Percentiles rank a stretch among this genome's conserved stretches.
Evolutionary conservation across 2,888 invertebrate genomes (phyloP).

Genomic region (Nineta flava): DNA sequence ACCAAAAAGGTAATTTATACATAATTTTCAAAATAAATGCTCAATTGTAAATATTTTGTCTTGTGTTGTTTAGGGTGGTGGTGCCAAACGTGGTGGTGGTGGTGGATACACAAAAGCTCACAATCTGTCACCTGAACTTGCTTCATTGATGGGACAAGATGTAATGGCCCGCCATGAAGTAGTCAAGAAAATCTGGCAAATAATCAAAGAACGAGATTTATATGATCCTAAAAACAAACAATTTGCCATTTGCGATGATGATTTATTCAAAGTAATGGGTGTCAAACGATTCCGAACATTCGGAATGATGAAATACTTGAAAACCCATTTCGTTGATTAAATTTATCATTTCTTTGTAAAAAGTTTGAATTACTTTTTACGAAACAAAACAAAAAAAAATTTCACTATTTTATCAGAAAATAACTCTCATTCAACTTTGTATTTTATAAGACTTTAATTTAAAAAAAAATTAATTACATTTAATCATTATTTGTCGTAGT

Average conservation of each 20-base stretch:
- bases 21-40: slow-evolving; percentile 1
- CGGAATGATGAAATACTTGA: slow-evolving; percentile 94
- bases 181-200: slow-evolving; percentile 78
- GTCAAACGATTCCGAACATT: slow-evolving; percentile 86
- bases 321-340: slow-evolving; percentile 68
- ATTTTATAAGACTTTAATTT: neutral
- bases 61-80: slow-evolving; percentile 15
- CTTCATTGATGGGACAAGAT: slow-evolving; percentile 69
- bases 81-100: slow-evolving; percentile 36
- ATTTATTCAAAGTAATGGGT: slow-evolving; percentile 76
- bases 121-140: slow-evolving; percentile 69
- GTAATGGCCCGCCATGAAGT: slow-evolving; percentile 79
- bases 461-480: slow-evolving; percentile 1
- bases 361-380: slow-evolving; percentile 10
- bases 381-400: slow-evolving; percentile 3
- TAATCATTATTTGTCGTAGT: neutral
- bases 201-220: slow-evolving; percentile 76
- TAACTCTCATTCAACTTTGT: neutral
- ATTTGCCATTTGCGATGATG: slow-evolving; percentile 86
- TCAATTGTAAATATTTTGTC: slow-evolving; percentile 3
- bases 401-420: neutral
- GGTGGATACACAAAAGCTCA: slow-evolving; percentile 74
- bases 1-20: slow-evolving; percentile 11
- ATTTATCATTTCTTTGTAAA: slow-evolving; percentile 23
- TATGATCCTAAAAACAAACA: slow-evolving; percentile 91